These are phyloP conservation scores for Labeo catla DNA, from an alignment of 2,113 vertebrate species.

Conservation along the genomic window DNA sequence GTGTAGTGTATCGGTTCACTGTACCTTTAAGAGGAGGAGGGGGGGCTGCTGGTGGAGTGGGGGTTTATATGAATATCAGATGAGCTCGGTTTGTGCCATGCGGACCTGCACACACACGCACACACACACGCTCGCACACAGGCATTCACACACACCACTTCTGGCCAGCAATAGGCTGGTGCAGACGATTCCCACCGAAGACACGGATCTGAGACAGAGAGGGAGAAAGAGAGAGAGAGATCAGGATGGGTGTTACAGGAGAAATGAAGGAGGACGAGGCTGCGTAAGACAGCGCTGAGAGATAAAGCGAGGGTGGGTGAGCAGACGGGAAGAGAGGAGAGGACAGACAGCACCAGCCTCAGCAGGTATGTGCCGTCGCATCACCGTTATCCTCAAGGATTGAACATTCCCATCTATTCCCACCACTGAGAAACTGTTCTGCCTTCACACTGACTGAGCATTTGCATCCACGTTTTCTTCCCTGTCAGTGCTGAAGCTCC, in stretches of 20 bases:
- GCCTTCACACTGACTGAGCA: not conserved
- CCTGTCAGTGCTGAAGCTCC: not conserved
- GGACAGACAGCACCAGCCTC: conserved; percentile 59
- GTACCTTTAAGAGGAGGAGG: conserved; percentile 50
- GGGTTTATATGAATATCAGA: conserved; percentile 50
- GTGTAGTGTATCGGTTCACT: not conserved
- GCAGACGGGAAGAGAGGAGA: not conserved
- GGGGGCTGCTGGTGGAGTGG: conserved; percentile 21
- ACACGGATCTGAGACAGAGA: conserved; percentile 22
- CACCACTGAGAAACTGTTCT: not conserved
- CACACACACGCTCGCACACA: conserved; percentile 32
- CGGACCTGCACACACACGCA: conserved; percentile 41
- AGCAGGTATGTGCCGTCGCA: conserved; percentile 73
- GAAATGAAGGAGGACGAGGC: conserved; percentile 28
- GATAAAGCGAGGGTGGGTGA: conserved; percentile 26
- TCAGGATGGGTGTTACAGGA: conserved; percentile 24
- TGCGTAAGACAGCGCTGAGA: conserved; percentile 29
- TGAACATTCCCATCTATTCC: not conserved
- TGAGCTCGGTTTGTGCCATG: conserved; percentile 55
- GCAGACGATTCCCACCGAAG: conserved; percentile 23
- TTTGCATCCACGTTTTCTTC: not conserved
- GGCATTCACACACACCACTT: conserved; percentile 42
- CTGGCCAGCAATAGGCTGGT: conserved; percentile 35
- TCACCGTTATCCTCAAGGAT: conserved; percentile 45
- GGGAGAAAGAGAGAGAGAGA: conserved; percentile 19